These are phyloP conservation scores for Brachyalestes nurse DNA, from an alignment of 2,797 vertebrate species.

Conservation along the genomic window DNA sequence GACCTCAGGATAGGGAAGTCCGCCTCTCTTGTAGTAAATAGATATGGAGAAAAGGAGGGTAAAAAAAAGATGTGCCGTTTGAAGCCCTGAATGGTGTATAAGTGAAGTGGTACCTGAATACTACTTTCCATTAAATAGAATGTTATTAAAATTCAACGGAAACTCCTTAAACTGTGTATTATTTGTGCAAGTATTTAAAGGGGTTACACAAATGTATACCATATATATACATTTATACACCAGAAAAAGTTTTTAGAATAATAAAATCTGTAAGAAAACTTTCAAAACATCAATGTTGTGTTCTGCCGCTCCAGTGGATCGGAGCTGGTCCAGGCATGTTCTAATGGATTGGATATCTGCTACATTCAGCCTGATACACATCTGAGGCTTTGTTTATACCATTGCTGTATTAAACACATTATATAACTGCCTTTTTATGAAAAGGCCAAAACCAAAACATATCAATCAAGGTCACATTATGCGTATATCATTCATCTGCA, in stretches of 20 bases:
- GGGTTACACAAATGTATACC: too few species aligned
- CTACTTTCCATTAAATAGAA: neutral
- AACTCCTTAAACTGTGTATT: neutral
- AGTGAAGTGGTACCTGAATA: neutral
- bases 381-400: neutral
- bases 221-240: too few species aligned
- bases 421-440: too few species aligned
- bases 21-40: constrained; percentile 5
- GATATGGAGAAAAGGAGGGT: neutral
- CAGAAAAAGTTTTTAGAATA: too few species aligned
- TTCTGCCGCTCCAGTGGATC: neutral
- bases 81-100: neutral
- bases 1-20: constrained; percentile 1
- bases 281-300: neutral
- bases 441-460: neutral
- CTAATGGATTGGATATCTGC: neutral
- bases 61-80: neutral
- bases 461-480: neutral
- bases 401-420: too few species aligned
- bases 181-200: neutral
- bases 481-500: neutral
- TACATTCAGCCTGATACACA: neutral
- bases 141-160: neutral
- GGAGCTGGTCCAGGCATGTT: neutral
- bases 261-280: neutral